Conservation (phyloP, 2,113 vertebrate species). For the Nymphicus hollandicus region DNA sequence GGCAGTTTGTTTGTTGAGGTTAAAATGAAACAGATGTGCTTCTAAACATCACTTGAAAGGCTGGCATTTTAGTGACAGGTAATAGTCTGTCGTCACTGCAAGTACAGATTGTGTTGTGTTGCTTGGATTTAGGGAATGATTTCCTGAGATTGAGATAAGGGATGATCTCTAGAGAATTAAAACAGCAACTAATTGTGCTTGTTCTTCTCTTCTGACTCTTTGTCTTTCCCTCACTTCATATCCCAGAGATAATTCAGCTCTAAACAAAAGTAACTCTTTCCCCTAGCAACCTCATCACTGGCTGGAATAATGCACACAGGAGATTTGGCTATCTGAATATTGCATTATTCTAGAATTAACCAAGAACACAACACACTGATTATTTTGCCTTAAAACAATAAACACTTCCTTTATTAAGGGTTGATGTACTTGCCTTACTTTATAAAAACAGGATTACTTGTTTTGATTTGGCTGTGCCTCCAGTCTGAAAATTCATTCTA, state of each 20-base stretch:
- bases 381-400: not conserved
- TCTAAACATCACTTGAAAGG: conserved; percentile 2
- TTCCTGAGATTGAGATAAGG: not conserved
- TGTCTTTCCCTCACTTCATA: not conserved
- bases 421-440: not conserved
- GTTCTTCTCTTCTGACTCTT: conserved; percentile 1
- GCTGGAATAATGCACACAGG: not conserved
- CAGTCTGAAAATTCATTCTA: not conserved
- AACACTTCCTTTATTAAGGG: not conserved
- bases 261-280: conserved; percentile 1
- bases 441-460: not conserved
- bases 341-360: not conserved
- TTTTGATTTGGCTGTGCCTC: not conserved
- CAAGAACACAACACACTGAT: not conserved
- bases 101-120: not conserved
- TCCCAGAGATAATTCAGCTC: not conserved
- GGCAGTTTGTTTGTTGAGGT: not conserved
- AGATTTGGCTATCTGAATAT: not conserved
- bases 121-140: not conserved
- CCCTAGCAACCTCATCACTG: not conserved
- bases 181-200: not conserved
- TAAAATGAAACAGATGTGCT: not conserved
- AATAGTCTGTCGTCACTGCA: not conserved
- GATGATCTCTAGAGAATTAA: not conserved
- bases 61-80: not conserved